Conservation (phyloP, 1,140 invertebrate species). For the Monomorium pharaonis region DNA sequence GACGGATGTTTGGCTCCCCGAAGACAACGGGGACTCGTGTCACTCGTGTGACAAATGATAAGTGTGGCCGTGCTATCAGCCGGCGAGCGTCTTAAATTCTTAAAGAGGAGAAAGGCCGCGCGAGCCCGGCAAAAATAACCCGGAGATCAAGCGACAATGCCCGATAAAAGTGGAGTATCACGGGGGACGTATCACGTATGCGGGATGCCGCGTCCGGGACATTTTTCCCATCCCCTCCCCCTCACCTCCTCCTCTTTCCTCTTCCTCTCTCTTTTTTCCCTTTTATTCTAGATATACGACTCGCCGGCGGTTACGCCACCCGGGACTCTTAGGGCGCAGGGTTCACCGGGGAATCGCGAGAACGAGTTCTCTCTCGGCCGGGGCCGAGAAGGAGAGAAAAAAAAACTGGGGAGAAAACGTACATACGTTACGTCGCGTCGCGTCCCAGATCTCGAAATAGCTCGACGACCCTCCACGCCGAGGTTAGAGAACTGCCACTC, state of each 20-base stretch:
- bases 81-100: constrained; percentile 20
- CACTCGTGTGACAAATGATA: constrained; percentile 15
- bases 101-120: not conserved
- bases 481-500: constrained; percentile 5
- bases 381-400: not conserved
- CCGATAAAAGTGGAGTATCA: constrained; percentile 12
- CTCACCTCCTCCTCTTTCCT: not conserved
- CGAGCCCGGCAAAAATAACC: not conserved
- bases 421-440: not conserved
- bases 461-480: constrained; percentile 22
- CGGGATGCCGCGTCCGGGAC: constrained; percentile 14
- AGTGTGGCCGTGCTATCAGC: not conserved
- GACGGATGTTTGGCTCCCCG: no score
- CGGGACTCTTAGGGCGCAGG: constrained; percentile 44
- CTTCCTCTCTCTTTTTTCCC: not conserved
- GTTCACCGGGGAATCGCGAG: constrained; percentile 42
- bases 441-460: constrained; percentile 41
- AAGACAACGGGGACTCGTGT: not conserved
- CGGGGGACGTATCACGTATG: constrained; percentile 52
- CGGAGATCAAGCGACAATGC: constrained; percentile 19
- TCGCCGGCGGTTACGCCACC: constrained; percentile 31
- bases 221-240: constrained; percentile 12
- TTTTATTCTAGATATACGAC: constrained; percentile 19
- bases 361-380: constrained; percentile 18
- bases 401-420: constrained; percentile 20